Conservation (phyloP, 1,140 invertebrate species). For the Drosophila teissieri region DNA sequence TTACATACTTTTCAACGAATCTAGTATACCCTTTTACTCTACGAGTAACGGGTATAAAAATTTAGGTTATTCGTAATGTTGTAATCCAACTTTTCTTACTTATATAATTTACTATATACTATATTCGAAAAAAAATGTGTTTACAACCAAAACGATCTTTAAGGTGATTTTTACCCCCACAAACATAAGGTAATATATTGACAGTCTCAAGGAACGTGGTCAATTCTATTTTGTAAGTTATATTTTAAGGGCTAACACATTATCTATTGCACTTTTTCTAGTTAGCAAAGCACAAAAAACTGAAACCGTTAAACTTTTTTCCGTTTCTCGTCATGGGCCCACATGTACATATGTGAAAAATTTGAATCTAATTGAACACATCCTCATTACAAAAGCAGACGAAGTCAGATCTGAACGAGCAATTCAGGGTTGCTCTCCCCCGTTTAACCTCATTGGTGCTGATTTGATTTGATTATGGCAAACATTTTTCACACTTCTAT, state of each 20-base stretch:
- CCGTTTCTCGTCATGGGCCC: slow-evolving; percentile 10
- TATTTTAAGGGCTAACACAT: background rate
- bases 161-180: too few species aligned
- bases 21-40: too few species aligned
- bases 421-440: slow-evolving; percentile 39
- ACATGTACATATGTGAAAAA: slow-evolving; percentile 29
- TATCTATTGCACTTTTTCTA: background rate
- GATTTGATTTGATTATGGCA: slow-evolving; percentile 48
- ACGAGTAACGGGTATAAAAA: too few species aligned
- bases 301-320: slow-evolving; percentile 3
- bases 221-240: too few species aligned
- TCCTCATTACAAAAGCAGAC: slow-evolving; percentile 43
- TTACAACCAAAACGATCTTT: too few species aligned
- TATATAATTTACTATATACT: too few species aligned
- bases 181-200: too few species aligned
- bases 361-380: slow-evolving; percentile 48
- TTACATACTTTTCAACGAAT: too few species aligned
- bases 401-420: slow-evolving; percentile 31
- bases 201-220: too few species aligned
- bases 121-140: too few species aligned
- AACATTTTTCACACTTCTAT: slow-evolving; percentile 41
- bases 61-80: too few species aligned
- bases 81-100: too few species aligned
- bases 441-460: slow-evolving; percentile 44
- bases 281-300: background rate